Evolutionary conservation across 2,888 invertebrate species (phyloP), one percentile per base, ranked within the genome.

Genomic region (Teleiodes luculella): DNA sequence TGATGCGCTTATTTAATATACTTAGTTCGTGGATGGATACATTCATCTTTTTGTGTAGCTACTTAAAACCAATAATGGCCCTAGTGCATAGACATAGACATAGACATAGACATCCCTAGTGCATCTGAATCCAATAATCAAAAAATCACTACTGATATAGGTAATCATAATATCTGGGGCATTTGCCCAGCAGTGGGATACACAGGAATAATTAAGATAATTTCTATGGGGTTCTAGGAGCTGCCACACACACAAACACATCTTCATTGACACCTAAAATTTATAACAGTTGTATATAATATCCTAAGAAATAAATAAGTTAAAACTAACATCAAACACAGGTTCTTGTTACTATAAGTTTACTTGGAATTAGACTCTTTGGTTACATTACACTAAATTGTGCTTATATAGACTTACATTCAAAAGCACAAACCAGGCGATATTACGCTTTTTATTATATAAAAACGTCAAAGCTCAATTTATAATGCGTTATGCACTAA

Each of bases 281-380:
- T 5, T 14, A 13, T 37, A 49, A 49, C 49, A 36, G 37, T 28
- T 49, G 49, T 49, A 49, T 49, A 47, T 5, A 37, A 8, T 49
- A 20, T 37, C n/a, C 45, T 11, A 33, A 35, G 33, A 56, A 53
- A 56, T 50, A 56, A 49, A 51, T 56, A 50, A 30, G 20, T 43
- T 43, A 51, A 41, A 50, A 43, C 50, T 53, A 53, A n/a, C 50
- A 53, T 53, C 56, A 53, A 47, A 28, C 46, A 43, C 8, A 35
- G 33, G 46, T 50, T 56, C 36, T 45, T 53, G 51, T 24, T 45
- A 41, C 14, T 7, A 30, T 20, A 35, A 48, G 33, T 48, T 47
- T 18, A 28, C 36, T 39, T 52, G 52, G 53, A 54, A 54, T 43
- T 54, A 39, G 54, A 67, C 61, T 85, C 86, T 85, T 85, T 85